Conservation (phyloP, 35 echinoderm and acorn worm species). For the Apostichopus japonicus region DNA sequence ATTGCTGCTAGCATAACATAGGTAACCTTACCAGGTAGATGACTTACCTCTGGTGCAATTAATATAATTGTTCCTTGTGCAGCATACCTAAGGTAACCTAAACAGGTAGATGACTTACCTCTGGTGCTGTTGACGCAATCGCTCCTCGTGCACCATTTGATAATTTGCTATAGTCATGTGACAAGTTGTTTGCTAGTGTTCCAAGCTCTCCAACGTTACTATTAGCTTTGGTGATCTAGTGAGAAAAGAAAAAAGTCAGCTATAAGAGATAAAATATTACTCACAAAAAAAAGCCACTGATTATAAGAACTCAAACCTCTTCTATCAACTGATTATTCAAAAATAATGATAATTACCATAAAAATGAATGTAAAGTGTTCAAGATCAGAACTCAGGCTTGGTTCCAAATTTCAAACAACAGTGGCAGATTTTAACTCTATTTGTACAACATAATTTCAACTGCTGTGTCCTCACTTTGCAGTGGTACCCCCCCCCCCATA, state of each 20-base stretch:
- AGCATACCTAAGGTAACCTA: background rate
- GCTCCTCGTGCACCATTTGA: conserved; percentile 81
- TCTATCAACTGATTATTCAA: too few relatives aligned
- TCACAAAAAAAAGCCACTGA: too few relatives aligned
- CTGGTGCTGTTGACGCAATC: conserved; percentile 71
- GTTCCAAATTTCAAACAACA: too few relatives aligned
- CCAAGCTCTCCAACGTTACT: conserved; percentile 92
- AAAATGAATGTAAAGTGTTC: too few relatives aligned
- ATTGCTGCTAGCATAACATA: conserved; percentile 16
- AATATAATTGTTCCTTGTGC: conserved; percentile 72
- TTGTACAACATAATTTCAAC: too few relatives aligned
- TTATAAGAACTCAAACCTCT: too few relatives aligned
- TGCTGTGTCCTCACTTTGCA: too few relatives aligned
- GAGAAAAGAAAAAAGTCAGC: background rate
- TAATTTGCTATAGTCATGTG: conserved; percentile 89
- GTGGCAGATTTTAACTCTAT: too few relatives aligned
- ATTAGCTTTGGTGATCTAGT: conserved; percentile 89
- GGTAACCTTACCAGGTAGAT: background rate
- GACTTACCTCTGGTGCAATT: conserved; percentile 77
- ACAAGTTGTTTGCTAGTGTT: conserved; percentile 83
- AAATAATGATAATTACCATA: too few relatives aligned
- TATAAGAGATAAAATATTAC: background rate
- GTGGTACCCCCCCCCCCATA: too few relatives aligned
- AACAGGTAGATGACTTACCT: conserved; percentile 52
- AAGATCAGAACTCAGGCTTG: too few relatives aligned